Evolutionary conservation across 2,888 invertebrate genomes (phyloP).

Genomic region (Cosmorhoe ocellata): DNA sequence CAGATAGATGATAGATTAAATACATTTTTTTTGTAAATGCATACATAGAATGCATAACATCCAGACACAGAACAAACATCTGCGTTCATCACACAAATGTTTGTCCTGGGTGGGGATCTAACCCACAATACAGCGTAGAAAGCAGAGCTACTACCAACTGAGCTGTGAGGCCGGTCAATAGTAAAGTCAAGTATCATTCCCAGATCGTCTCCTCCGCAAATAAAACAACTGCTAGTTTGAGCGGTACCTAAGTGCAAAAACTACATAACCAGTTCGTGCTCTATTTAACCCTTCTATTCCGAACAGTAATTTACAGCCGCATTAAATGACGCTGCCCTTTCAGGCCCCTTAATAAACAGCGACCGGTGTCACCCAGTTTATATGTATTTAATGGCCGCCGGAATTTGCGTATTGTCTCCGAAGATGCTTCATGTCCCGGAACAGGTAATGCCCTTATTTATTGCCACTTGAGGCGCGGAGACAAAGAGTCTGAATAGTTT

Average conservation of each 20-base stretch:
- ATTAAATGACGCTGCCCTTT: slow-evolving; percentile 42
- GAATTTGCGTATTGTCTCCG: slow-evolving; percentile 74
- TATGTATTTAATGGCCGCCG: slow-evolving; percentile 69
- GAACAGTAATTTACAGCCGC: slow-evolving; percentile 32
- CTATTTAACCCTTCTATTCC: slow-evolving; percentile 23
- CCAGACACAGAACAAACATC: too few relatives aligned
- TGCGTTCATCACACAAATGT: too few relatives aligned
- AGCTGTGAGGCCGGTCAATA: too few relatives aligned
- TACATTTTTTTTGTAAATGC: too few relatives aligned
- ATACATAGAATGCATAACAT: too few relatives aligned
- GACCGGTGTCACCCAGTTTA: slow-evolving; percentile 62
- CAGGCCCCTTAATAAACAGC: slow-evolving; percentile 59
- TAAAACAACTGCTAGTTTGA: too few relatives aligned
- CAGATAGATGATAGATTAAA: too few relatives aligned
- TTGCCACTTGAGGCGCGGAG: slow-evolving; percentile 64
- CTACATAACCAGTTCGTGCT: not conserved
- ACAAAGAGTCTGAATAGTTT: slow-evolving; percentile 67
- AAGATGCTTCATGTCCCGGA: slow-evolving; percentile 65
- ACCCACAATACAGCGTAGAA: too few relatives aligned
- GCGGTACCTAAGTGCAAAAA: not conserved
- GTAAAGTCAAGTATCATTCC: too few relatives aligned
- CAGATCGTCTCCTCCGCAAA: too few relatives aligned
- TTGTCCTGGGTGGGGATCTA: too few relatives aligned
- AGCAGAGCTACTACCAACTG: too few relatives aligned
- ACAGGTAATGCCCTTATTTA: slow-evolving; percentile 79